Base-by-base conservation (phyloP, 2,888 invertebrate genomes). In the Pterostichus niger region DNA sequence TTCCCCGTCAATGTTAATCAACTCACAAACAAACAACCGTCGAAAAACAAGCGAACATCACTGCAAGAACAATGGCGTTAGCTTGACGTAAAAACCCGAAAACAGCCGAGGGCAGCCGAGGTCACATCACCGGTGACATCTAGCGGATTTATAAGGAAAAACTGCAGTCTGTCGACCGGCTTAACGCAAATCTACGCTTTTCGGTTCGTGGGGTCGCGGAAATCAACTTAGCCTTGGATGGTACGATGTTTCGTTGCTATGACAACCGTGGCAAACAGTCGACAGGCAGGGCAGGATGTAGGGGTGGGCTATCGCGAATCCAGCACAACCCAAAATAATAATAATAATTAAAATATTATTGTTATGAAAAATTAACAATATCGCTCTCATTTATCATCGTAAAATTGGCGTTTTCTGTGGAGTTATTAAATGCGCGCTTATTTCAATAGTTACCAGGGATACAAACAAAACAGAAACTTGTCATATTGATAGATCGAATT, bases 101-200 rank as follows among this genome's bases (percentile, higher is more conserved):
- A 64, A 64, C 35, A 64, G 64, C 64, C 61, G 61, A 61, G 61
- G 33, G 31, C 61, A 10, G n/a, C 64, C 64, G 40, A 64, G 40
- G 64, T 33, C 64, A 35, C 64, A 64, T 64, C 68, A 71, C 68
- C 24, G 52, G 56, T 76, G 76, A 76, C 76, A 54, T 76, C 76
- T 76, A 35, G 13, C 33, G 76, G 76, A 35, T 76, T 76, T 76
- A 33, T 52, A 40, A 76, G 56, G 54, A 76, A 76, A 76, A 52
- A 52, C 75, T 54, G 15, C 68, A 44, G 35, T n/a, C 68, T 44
- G 68, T 33, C 68, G 35, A 11, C 33, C 76, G 13, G 49, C 76
- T 76, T 76, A 76, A 35, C 17, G 17, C 17, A 71, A 13, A 71
- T 71, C 68, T 71, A 13, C 68, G 68, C 24, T 71, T 56, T 56